Conservation (phyloP, 1,140 invertebrate species). For the Zaprionus kolodkinae region DNA sequence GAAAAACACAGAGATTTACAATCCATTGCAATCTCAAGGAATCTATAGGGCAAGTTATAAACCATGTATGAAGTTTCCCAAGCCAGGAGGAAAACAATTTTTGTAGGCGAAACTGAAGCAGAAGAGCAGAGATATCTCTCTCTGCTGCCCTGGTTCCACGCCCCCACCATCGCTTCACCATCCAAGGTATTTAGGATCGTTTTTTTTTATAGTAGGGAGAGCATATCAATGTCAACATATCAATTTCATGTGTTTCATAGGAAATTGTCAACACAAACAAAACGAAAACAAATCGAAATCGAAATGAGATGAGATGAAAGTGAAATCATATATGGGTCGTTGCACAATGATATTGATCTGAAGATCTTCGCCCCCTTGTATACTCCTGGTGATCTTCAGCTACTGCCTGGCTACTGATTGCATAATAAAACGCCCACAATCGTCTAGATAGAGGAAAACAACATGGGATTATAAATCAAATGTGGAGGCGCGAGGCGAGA, state of each 20-base stretch:
- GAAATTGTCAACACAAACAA: conserved; percentile 56
- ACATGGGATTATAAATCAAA: conserved; percentile 64
- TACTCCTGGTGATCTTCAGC: background rate
- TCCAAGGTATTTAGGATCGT: background rate
- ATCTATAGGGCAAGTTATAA: background rate
- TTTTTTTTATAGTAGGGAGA: conserved; percentile 33
- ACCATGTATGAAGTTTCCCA: background rate
- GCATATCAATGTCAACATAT: conserved; percentile 75
- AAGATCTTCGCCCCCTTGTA: background rate
- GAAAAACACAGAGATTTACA: background rate
- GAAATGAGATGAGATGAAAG: conserved; percentile 49
- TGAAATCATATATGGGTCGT: conserved; percentile 57
- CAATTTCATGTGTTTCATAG: conserved; percentile 59
- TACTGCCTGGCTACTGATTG: conserved; percentile 68
- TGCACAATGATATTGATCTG: conserved; percentile 19
- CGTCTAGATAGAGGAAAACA: conserved; percentile 9
- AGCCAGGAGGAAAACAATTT: background rate
- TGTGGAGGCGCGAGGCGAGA: conserved; percentile 34
- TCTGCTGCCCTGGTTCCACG: background rate
- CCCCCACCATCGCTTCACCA: background rate
- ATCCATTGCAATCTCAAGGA: background rate
- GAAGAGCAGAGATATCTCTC: background rate
- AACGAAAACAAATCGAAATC: conserved; percentile 13
- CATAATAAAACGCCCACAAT: conserved; percentile 75
- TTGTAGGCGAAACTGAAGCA: background rate